Conservation (phyloP, 2,797 vertebrate genomes). For the Cyclura pinguis region DNA sequence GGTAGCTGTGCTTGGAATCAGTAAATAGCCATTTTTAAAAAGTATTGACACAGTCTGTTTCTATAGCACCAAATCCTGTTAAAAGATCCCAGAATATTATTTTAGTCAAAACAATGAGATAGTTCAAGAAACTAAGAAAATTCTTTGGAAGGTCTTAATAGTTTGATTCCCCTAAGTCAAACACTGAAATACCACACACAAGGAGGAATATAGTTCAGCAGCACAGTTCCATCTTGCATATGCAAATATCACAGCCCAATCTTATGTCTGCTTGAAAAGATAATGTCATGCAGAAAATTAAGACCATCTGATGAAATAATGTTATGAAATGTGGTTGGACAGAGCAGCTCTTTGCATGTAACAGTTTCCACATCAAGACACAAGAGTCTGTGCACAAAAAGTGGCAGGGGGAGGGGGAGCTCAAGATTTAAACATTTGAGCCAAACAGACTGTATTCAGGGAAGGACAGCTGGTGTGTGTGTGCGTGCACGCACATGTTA, state of each 20-base stretch:
- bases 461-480: conserved; percentile 40
- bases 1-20: conserved; percentile 46
- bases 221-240: conserved; percentile 62
- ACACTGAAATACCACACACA: conserved; percentile 58
- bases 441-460: conserved; percentile 63
- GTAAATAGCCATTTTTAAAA: conserved; percentile 32
- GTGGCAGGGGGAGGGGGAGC: background rate
- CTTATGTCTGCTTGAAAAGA: conserved; percentile 72
- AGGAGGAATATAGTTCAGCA: conserved; percentile 63
- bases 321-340: conserved; percentile 70
- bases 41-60: conserved; percentile 34
- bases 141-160: conserved; percentile 55
- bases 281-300: conserved; percentile 76
- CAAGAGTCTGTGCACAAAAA: conserved; percentile 57
- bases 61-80: conserved; percentile 28
- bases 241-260: conserved; percentile 69
- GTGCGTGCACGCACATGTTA: conserved; percentile 4
- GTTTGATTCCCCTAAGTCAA: conserved; percentile 65
- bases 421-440: conserved; percentile 69
- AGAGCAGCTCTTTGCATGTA: conserved; percentile 61
- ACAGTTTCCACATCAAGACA: conserved; percentile 68
- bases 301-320: conserved; percentile 73
- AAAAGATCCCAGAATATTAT: conserved; percentile 52
- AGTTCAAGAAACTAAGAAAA: conserved; percentile 49
- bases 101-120: conserved; percentile 63